A percentile compares a stretch with the other conserved stretches of the same genome.
Conservation (phyloP, 2,113 vertebrate genomes). For the Protobothrops mucrosquamatus region DNA sequence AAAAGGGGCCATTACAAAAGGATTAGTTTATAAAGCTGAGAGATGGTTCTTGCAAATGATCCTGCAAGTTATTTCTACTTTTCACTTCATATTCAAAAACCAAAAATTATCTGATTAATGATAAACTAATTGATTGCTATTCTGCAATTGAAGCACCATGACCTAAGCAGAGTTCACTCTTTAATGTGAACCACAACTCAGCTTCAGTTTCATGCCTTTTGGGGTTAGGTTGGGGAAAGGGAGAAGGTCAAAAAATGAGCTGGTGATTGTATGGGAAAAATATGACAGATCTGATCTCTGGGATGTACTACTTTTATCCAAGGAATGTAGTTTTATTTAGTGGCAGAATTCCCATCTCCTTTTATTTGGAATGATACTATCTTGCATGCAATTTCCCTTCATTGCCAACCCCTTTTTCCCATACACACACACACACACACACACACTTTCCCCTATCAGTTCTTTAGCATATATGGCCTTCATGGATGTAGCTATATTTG, state of each 20-base stretch:
- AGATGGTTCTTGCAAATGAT: conserved; percentile 87
- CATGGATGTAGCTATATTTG: not conserved
- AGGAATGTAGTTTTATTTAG: not conserved
- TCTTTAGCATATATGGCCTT: not conserved
- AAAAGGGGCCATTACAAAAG: conserved; percentile 93
- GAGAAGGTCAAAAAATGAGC: not conserved
- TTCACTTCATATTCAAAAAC: conserved; percentile 76
- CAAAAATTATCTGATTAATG: conserved; percentile 83
- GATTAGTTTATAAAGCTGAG: conserved; percentile 98
- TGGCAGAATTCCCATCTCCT: not conserved
- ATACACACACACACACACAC: not conserved
- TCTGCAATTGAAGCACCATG: conserved; percentile 62
- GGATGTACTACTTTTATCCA: conserved; percentile 19
- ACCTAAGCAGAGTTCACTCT: conserved; percentile 47
- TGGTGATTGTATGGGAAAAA: not conserved
- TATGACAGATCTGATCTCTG: not conserved
- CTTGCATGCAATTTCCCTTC: not conserved
- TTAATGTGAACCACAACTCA: conserved; percentile 15
- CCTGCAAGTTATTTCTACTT: conserved; percentile 82
- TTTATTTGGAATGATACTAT: not conserved
- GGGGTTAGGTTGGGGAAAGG: not conserved
- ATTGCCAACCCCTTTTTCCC: not conserved
- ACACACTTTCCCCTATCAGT: not conserved
- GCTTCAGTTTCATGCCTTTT: conserved; percentile 26
- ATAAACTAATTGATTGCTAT: conserved; percentile 81